Base-by-base conservation (phyloP, 2,113 vertebrate species). In the Erpornis zantholeuca region DNA sequence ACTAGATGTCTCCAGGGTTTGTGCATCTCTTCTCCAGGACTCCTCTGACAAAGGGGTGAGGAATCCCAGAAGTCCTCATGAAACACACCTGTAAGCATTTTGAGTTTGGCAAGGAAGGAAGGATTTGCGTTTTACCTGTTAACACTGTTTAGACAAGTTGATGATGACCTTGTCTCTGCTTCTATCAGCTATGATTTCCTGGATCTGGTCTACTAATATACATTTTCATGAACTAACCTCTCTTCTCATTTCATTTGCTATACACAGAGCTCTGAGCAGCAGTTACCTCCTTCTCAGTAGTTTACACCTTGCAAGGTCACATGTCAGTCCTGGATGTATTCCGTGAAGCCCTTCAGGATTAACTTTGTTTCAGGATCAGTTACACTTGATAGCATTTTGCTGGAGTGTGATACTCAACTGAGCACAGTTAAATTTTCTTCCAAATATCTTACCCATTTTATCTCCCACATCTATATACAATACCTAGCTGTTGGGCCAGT, bases 61-160 rank as follows among this genome's bases (percentile, higher is more conserved):
- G 94, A 89, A 95, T 90, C 90, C 78, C 94, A 93, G 87, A 91
- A 91, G 88, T 92, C 90, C 92, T 94, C 75, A 90, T 71, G 82
- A 94, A 96, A 93, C 70, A 96, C 42, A 96, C 85, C 94, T 94
- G 94, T 33, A 95, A 94, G 78, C 36, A 95, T 95, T 94, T 80
- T 82, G 82, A 95, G 40, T 94, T 93, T 94, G 92, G 90, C 94
- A 93, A 92, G 75, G 66, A 91, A 90, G 75, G 70, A 60, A 82
- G 70, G 66, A 53, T 96, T 90, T 80, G 53, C 0, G 6, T 45
- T 93, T 94, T 33, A 95, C 70, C 57, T 71, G 36, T 85, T 79
- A 91, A 82, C 28, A 82, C 15, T 40, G 12, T 50, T 87, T 69
- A 87, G 82, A 54, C 22, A 87, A 90, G 53, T 6, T 65, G 16